A percentile compares a stretch with the other conserved stretches of the same genome.
phyloP scores from a whole-genome alignment of 2,113 vertebrate species.

The Helogale parvula region DNA sequence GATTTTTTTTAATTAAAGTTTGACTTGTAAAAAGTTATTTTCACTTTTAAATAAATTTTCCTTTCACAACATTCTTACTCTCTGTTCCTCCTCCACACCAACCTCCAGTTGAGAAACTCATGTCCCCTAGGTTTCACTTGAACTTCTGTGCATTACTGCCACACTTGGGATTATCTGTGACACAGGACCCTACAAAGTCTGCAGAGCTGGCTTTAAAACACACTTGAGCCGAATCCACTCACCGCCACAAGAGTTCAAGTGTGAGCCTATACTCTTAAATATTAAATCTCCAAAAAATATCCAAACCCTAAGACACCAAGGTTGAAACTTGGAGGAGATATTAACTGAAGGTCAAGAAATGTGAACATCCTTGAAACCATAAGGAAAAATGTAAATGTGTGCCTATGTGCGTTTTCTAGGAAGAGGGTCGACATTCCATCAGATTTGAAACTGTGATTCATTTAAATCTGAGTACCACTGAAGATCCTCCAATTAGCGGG shows the following conservation, averaged over 20 bases:
- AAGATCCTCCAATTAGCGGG: not conserved
- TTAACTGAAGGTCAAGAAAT: constrained; percentile 52
- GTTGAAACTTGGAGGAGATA: constrained; percentile 43
- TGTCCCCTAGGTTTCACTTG: not conserved
- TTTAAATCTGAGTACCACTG: not conserved
- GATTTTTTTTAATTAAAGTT: constrained; percentile 43
- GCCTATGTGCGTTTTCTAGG: not conserved
- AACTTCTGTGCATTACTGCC: not conserved
- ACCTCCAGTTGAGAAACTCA: constrained; percentile 36
- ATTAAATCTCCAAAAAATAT: constrained; percentile 17
- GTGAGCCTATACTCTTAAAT: not conserved
- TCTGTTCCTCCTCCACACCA: not conserved
- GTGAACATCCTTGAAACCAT: constrained; percentile 9
- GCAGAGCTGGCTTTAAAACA: constrained; percentile 30
- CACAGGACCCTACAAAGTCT: constrained; percentile 63
- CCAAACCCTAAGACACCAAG: not conserved
- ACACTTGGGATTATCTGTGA: constrained; percentile 71
- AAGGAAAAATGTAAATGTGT: not conserved
- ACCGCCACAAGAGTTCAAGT: constrained; percentile 38
- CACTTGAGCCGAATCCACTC: constrained; percentile 45
- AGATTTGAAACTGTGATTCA: constrained; percentile 30
- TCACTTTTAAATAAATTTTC: constrained; percentile 47
- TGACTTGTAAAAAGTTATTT: constrained; percentile 43
- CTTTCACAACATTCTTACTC: constrained; percentile 31
- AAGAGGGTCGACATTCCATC: not conserved